Base-by-base conservation (phyloP, 2,797 vertebrate species). In the Sebastes cheni region DNA sequence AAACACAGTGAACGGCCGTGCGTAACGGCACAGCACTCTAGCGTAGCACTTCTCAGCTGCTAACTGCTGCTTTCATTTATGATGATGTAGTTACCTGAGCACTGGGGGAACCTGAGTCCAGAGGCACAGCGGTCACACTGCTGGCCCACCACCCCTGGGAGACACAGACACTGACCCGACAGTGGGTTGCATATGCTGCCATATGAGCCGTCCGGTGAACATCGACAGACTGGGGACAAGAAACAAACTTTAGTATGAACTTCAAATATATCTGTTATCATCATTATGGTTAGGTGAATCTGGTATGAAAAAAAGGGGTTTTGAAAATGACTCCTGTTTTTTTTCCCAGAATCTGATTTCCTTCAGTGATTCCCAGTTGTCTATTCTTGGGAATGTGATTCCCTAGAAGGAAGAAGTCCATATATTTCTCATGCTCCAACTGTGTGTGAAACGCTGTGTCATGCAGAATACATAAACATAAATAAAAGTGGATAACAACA, bases 151-250 rank as follows among this genome's bases (percentile, higher is more conserved):
- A 97, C 52, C 0, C 96, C 96, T 0, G 80, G 92, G 8, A 82
- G 92, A 88, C 97, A 98, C 16, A 92, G 74, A 22, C 97, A 98
- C 88, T 97, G 97, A 25, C 97, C 97, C 0, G 93, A 95, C 9
- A 77, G 5, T 0, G 89, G 88, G 85, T 96, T 93, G 83, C 97
- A 98, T 0, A 18, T 39, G 2, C 22, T 25, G 0, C 94, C 93
- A 60, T 93, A 95, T 7, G 97, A 97, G 69, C 97, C 97, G 0
- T 92, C 81, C 0, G 32, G 68, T 2, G 95, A 97, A 84, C 98
- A 98, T 82, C 86, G 91, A 79, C 97, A 99, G 64, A 88, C 98
- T 99, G 88, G 2, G 75, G 75, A 84, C 18, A 36, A 58, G 25
- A 84, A 86, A 55, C 62, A 75, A 54, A 4, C 13, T 54, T 14